A percentile compares a stretch with the other conserved stretches of the same genome.
Conservation (phyloP, 2,113 vertebrate species). For the Pelecanoides urinatrix region DNA sequence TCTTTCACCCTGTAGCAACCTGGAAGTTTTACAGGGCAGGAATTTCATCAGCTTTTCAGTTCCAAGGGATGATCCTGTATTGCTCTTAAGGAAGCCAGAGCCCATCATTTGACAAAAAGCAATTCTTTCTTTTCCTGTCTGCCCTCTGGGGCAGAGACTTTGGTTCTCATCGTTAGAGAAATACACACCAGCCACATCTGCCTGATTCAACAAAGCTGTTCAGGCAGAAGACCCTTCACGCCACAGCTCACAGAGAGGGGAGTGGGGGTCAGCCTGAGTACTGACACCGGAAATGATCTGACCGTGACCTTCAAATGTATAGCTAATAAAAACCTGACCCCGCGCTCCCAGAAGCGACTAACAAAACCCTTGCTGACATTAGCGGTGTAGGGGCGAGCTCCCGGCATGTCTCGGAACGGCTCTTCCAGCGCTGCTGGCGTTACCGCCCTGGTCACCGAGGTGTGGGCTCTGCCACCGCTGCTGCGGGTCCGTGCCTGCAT, state of each 20-base stretch:
- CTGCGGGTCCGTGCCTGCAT: background rate
- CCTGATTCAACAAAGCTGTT: background rate
- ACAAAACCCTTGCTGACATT: background rate
- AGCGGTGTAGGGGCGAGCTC: background rate
- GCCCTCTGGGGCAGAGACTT: background rate
- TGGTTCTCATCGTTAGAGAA: background rate
- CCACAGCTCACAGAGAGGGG: background rate
- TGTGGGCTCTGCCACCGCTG: background rate
- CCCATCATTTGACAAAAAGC: background rate
- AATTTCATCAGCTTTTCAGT: background rate
- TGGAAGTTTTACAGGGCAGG: background rate
- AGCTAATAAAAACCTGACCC: background rate
- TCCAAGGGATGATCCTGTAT: background rate
- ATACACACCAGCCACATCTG: background rate
- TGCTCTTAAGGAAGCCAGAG: background rate
- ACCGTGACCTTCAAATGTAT: background rate
- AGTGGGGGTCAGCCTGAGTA: background rate
- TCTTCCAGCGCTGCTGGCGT: accelerated
- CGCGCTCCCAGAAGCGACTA: background rate
- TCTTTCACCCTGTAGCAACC: background rate
- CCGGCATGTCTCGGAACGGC: accelerated
- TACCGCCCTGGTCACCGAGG: accelerated
- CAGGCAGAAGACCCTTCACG: background rate
- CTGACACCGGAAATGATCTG: background rate
- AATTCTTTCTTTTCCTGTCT: background rate